Evolutionary conservation across 1,140 invertebrate species (phyloP), one percentile per base, ranked within the genome.

Genomic region (Drosophila subpulchrella): DNA sequence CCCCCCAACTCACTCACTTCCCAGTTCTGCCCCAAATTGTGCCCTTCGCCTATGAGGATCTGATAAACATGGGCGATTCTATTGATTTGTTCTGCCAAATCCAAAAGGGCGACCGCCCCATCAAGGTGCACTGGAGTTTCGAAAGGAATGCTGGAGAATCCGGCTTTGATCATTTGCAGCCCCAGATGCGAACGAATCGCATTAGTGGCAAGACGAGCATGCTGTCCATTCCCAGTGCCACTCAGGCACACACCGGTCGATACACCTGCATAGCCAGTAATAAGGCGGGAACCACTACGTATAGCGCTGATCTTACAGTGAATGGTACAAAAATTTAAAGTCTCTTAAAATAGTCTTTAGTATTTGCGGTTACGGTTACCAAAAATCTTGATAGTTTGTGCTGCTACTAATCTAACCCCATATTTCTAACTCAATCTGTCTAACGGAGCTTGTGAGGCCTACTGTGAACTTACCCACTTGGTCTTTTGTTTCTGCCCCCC

Each of bases 41-140:
- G 70, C 95, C 95, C n/a, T 96, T 96, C 81, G 94, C 94, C 78
- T 96, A 95, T 90, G 94, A 95, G 27, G 95, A 96, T 61, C 92
- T 94, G 39, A 94, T 95, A 34, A 96, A 96, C 68, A 94, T 93
- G 86, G 94, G 94, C 44, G 93, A 96, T 54, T 94, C 95, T 12
- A 68, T 89, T 7, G 81, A 80, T 46, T 66, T 98, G 97, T 93
- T 95, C 95, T 48, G 95, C 98, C 32, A 95, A 83, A 91, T 92
- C 42, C 79, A 95, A 74, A 97, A 97, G 91, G 97, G 97, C 32
- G 97, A 98, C 92, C 94, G 95, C 66, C 97, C 97, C 6, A 93
- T 98, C 53, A 95, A 95, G 56, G 96, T 97, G 58, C 93, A 93
- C 48, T 98, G 97, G 97, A 91, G 72, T 46, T 91, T 91, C 20